Conservation (phyloP, 2,113 vertebrate species). For the Neotoma lepida region DNA sequence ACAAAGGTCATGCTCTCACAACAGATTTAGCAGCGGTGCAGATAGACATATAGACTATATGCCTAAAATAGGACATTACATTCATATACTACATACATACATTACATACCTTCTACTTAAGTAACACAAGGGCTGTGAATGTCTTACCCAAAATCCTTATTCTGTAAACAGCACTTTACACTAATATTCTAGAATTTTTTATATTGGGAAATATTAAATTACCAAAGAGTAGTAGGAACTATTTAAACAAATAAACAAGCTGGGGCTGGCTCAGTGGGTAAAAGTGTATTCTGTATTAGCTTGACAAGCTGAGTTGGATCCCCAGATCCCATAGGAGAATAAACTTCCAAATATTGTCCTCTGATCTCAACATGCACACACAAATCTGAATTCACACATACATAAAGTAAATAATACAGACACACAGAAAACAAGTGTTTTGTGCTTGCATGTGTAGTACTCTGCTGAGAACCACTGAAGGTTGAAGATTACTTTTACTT, state of each 20-base stretch:
- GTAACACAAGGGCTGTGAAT: background rate
- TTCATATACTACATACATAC: background rate
- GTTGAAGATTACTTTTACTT: background rate
- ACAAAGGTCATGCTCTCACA: background rate
- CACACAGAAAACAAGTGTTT: background rate
- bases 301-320: background rate
- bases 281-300: background rate
- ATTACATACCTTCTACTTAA: background rate
- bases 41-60: background rate
- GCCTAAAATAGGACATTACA: background rate
- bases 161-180: background rate
- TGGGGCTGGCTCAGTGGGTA: background rate
- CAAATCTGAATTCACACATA: background rate
- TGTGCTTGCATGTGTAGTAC: background rate
- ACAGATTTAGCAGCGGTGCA: background rate
- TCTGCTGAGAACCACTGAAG: background rate
- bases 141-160: background rate
- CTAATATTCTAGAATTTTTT: conserved; percentile 11
- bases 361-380: background rate
- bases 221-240: background rate
- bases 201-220: conserved; percentile 10
- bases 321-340: background rate
- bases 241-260: background rate
- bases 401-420: background rate
- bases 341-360: background rate